Base-by-base conservation (phyloP, 2,888 invertebrate species). In the Tortricodes alternella region DNA sequence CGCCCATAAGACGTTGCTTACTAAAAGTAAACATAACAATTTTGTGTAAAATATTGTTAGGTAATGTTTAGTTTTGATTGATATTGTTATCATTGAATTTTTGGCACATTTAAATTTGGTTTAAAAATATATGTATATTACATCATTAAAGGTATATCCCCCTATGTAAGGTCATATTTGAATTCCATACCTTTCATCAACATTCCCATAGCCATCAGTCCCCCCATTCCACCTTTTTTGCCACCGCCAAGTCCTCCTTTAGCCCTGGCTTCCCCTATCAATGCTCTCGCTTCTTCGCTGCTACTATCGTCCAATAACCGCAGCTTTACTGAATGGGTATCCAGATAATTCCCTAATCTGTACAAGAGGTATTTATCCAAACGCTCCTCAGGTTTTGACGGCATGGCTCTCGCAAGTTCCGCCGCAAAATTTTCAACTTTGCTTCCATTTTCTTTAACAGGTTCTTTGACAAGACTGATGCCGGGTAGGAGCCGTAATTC, bases 331-430 rank as follows among this genome's bases (percentile, higher is more conserved):
- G 95, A 93, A 68, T 96, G 95, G 3, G 93, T 94, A 73, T 94
- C 94, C 59, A 96, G 81, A 64, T 96, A 95, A 61, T 91, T 93
- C 13, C 94, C 93, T 46, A 96, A 84, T 73, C 94, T 94, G 67
- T 93, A 94, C 63, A 95, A 71, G 24, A 96, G 87, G 67, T 94
- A 95, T 35, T 94, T 95, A 73, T 96, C 96, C 46, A 96, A 79
- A 24, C 95, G 92, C 46, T 94, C 94, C 68, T 95, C 95, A 8
- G 95, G 94, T 72, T 95, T 95, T 39, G 94, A 93, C 0, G 95
- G 95, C 70, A 95, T 93, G 39, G 94, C 93, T 59, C 95, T 92
- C 0, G 96, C 95, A 2, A 96, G 80, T 73, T 96, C 95, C 66
- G 86, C 92, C 0, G 95, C 94, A 62, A 95, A 94, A 35, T 95